Percentiles rank a stretch among this genome's conserved stretches.
Conservation (phyloP, 2,797 vertebrate genomes). For the Holocentrus rufus region DNA sequence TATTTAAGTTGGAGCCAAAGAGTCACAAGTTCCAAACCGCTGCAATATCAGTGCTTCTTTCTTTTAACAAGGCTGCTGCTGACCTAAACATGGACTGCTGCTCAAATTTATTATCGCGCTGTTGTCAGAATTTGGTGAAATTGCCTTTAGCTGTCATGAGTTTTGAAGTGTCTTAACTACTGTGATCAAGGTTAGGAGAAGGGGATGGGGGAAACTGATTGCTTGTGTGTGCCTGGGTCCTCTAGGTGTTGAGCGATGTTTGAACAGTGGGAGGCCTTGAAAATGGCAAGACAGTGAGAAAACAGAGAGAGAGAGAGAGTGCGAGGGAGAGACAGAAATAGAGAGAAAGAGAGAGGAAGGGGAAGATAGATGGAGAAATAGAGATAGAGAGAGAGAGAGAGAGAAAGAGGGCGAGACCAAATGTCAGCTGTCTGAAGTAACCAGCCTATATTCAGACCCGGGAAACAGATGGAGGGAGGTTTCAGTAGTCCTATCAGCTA, state of each 20-base stretch:
- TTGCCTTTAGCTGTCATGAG: neutral
- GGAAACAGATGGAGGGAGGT: slow-evolving; percentile 17
- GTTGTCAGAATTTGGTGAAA: neutral
- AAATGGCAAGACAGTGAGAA: neutral
- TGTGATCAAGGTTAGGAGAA: neutral
- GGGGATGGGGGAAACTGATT: neutral
- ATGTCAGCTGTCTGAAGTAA: slow-evolving; percentile 8
- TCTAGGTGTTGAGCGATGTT: slow-evolving; percentile 12
- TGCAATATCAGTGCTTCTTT: neutral
- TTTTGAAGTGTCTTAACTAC: neutral
- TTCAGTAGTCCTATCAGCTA: slow-evolving; percentile 17
- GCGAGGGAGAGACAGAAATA: neutral
- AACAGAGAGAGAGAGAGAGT: no score
- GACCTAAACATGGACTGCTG: neutral
- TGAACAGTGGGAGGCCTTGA: slow-evolving; percentile 1
- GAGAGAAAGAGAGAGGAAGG: neutral
- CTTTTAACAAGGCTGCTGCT: neutral
- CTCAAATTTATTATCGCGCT: neutral
- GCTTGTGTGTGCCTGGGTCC: neutral
- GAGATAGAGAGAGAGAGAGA: neutral
- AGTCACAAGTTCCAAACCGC: slow-evolving; percentile 17
- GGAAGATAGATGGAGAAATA: neutral
- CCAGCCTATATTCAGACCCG: slow-evolving; percentile 12
- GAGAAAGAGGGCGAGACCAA: neutral
- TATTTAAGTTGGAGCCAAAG: slow-evolving; percentile 16